Conservation (phyloP, 2,888 invertebrate genomes). For the Pandemis heparana region DNA sequence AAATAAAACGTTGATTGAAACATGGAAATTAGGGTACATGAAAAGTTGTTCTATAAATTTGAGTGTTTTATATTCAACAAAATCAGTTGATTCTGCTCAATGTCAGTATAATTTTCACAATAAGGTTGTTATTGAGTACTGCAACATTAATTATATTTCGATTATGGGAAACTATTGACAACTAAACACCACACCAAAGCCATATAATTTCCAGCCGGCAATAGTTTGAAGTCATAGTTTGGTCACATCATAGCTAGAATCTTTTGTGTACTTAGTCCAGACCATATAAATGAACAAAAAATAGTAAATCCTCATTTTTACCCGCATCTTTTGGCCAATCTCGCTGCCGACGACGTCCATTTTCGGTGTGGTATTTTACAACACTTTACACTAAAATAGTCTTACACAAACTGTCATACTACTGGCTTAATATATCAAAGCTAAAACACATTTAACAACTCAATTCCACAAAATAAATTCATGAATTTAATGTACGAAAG, state of each 20-base stretch:
- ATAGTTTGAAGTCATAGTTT: not conserved
- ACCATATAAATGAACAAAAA: not conserved
- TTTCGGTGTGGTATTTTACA: conserved; percentile 50
- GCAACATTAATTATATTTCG: not conserved
- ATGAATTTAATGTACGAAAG: conserved; percentile 9
- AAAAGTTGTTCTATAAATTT: not conserved
- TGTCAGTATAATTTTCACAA: not conserved
- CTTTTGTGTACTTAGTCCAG: not conserved
- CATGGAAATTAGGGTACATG: not conserved
- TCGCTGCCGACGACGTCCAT: conserved; percentile 94
- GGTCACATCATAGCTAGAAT: not conserved
- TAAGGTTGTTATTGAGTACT: not conserved
- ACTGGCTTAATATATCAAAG: conserved; percentile 1
- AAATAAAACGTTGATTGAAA: not conserved
- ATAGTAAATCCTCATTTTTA: conserved; percentile 70
- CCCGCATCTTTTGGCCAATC: conserved; percentile 95
- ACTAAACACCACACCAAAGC: not conserved
- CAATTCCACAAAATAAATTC: conserved; percentile 1
- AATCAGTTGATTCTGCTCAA: not conserved
- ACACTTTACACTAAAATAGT: conserved; percentile 36
- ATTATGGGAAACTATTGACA: not conserved
- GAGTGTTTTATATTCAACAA: not conserved
- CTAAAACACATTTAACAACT: conserved; percentile 2
- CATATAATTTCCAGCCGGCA: not conserved
- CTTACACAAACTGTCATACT: conserved; percentile 4